Percentiles rank a stretch among this genome's conserved stretches.
Conservation (phyloP, 2,113 vertebrate species). For the Phasianus colchicus region DNA sequence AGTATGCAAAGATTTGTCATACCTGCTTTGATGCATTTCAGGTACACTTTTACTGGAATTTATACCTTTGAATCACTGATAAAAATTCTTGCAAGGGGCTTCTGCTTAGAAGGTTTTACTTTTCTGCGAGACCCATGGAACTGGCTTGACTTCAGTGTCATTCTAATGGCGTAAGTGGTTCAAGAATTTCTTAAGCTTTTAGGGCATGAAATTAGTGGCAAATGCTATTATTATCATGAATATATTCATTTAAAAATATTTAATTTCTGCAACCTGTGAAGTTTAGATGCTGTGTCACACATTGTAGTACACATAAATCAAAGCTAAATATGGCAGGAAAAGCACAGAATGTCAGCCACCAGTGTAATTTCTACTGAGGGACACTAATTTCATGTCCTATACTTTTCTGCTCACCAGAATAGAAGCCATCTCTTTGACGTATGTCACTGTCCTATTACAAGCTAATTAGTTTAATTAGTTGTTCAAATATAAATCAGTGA, state of each 20-base stretch:
- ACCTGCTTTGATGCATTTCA: slow-evolving; percentile 73
- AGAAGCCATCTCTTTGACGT: slow-evolving; percentile 66
- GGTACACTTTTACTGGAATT: slow-evolving; percentile 96
- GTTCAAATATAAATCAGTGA: slow-evolving; percentile 25
- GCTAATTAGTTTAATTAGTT: slow-evolving; percentile 42
- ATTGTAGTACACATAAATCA: not conserved
- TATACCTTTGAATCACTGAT: slow-evolving; percentile 96
- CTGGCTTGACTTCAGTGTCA: slow-evolving; percentile 98
- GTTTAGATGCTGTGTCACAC: not conserved
- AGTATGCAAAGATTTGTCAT: not conserved
- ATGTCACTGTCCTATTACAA: not conserved
- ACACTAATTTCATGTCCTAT: slow-evolving; percentile 68
- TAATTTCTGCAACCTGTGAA: not conserved
- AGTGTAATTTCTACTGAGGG: slow-evolving; percentile 5
- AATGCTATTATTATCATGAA: not conserved
- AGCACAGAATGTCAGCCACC: not conserved
- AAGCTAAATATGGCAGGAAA: not conserved
- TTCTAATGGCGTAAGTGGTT: slow-evolving; percentile 97
- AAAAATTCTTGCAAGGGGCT: slow-evolving; percentile 96
- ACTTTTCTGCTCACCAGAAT: slow-evolving; percentile 53
- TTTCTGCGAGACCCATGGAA: slow-evolving; percentile 99
- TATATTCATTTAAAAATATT: not conserved
- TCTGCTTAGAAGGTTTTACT: slow-evolving; percentile 95
- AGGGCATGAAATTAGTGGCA: slow-evolving; percentile 67
- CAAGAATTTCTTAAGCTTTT: slow-evolving; percentile 5